These are phyloP conservation scores for Cyrtodaria siliqua DNA, from an alignment of 2,888 invertebrate genomes.

Conservation along the genomic window DNA sequence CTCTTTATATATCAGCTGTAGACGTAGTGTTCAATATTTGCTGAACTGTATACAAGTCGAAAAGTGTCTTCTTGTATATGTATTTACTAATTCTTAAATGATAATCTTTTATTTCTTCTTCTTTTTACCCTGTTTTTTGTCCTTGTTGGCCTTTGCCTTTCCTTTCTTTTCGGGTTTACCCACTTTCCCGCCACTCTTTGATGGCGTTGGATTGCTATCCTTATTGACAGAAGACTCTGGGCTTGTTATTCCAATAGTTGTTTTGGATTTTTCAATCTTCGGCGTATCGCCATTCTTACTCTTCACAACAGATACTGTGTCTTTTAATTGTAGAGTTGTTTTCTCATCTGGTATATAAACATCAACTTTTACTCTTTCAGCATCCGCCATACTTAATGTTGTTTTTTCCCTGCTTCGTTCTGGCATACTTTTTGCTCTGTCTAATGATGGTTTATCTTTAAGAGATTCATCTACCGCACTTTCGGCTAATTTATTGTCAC, in stretches of 20 bases:
- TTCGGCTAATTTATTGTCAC: not conserved
- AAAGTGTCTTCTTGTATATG: too few relatives aligned
- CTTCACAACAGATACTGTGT: conserved; percentile 52
- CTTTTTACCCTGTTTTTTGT: conserved; percentile 27
- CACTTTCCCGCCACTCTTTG: conserved; percentile 5
- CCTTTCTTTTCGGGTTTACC: conserved; percentile 20
- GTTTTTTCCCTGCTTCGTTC: conserved; percentile 47
- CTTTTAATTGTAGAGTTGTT: conserved; percentile 44
- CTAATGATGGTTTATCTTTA: conserved; percentile 23
- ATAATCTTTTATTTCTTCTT: too few relatives aligned
- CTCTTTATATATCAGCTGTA: too few relatives aligned
- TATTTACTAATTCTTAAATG: too few relatives aligned
- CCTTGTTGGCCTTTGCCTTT: conserved; percentile 15
- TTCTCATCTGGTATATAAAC: conserved; percentile 58
- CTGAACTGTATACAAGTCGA: too few relatives aligned
- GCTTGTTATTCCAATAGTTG: conserved; percentile 39
- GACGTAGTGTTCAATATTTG: too few relatives aligned
- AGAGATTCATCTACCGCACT: not conserved
- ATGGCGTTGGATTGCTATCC: not conserved
- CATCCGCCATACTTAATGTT: conserved; percentile 44
- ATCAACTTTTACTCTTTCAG: conserved; percentile 54
- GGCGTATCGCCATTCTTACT: conserved; percentile 24
- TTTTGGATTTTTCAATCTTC: conserved; percentile 47
- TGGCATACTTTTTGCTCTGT: conserved; percentile 57
- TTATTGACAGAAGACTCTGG: conserved; percentile 21